Evolutionary conservation across 2,113 vertebrate genomes (phyloP), one percentile per base, ranked within the genome.

Genomic region (Neogobius melanostomus): DNA sequence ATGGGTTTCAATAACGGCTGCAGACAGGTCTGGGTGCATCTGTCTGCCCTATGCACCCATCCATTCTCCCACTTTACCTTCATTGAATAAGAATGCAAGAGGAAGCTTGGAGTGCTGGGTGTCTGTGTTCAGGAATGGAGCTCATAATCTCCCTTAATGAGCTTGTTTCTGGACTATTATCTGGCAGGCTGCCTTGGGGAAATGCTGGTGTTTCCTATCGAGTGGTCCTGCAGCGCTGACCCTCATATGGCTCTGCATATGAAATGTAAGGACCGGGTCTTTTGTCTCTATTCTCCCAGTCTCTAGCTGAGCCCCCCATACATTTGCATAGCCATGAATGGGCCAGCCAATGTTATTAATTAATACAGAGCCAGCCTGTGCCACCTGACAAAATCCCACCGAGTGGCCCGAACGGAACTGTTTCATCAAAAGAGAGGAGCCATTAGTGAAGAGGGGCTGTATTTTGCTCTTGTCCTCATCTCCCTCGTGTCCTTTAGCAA

Each of bases 111-210:
- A 85, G 87, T 80, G 84, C 77, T 85, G 16, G 84, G 88, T 89
- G 83, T 89, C 85, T 86, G 83, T 86, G 86, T 87, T 86, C 11
- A 85, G 89, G 84, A 87, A 89, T 87, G 84, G 88, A 80, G 82
- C 81, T 84, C 75, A 84, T 92, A 92, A 93, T 92, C 90, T 88
- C 77, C 82, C 88, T 90, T 93, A 92, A 93, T 92, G 90, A 93
- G 91, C 91, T 90, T 88, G 90, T 92, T 92, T 91, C 88, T 90
- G 85, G 80, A 72, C 82, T 84, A 87, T 91, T 89, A 90, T 91
- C 68, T 71, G 78, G 77, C 81, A 56, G 82, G 76, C 85, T 87
- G 86, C 90, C 92, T 57, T 64, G 81, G 84, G 89, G 87, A 90
- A 89, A 77, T 12, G 79, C 79, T 76, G 89, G 77, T 76, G 89